Conservation (phyloP, 2,888 invertebrate genomes). For the Chydorus sphaericus region DNA sequence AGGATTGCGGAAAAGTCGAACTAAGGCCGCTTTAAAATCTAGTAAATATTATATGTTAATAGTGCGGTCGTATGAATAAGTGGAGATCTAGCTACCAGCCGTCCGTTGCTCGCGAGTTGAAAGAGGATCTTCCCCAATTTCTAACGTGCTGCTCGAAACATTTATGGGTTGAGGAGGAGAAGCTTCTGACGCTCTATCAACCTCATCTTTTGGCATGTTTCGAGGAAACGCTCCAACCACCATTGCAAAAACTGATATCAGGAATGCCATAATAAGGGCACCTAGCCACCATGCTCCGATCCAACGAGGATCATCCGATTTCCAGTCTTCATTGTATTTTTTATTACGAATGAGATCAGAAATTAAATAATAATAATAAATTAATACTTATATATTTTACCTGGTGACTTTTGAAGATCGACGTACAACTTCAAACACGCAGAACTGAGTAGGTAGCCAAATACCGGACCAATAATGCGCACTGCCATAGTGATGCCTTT, state of each 20-base stretch:
- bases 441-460: conserved; percentile 24
- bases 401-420: conserved; percentile 19
- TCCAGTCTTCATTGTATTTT: too few relatives aligned
- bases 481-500: conserved; percentile 25
- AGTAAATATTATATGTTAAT: background rate
- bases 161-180: background rate
- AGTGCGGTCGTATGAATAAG: background rate
- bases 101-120: background rate
- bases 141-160: background rate
- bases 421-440: conserved; percentile 23
- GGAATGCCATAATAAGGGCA: conserved; percentile 28
- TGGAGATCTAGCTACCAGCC: too few relatives aligned
- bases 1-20: conserved; percentile 14
- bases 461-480: conserved; percentile 24
- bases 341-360: background rate
- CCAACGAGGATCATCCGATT: conserved; percentile 26
- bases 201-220: background rate
- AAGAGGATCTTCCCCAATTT: background rate
- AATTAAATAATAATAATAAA: background rate
- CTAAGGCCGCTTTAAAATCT: conserved; percentile 14
- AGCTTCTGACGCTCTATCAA: background rate
- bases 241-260: conserved; percentile 28
- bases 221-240: conserved; percentile 16
- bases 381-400: conserved; percentile 2
- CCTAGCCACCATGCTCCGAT: conserved; percentile 37